These are phyloP conservation scores for Lonchura striata DNA, from an alignment of 2,113 vertebrate species.

Conservation along the genomic window DNA sequence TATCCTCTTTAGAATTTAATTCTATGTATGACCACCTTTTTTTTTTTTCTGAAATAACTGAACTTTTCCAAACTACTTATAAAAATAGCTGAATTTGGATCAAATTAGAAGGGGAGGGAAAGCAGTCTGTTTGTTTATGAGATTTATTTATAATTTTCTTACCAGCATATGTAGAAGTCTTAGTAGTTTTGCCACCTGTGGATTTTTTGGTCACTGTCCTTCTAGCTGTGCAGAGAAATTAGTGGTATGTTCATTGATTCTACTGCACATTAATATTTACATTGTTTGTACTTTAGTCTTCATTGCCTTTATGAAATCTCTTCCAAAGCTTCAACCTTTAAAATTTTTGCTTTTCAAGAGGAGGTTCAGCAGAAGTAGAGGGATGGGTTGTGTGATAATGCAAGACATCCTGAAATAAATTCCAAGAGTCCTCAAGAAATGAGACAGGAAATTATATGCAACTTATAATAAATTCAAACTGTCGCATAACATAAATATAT, in stretches of 20 bases:
- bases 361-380: background rate
- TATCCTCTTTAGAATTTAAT: background rate
- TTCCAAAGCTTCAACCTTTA: slow-evolving; percentile 43
- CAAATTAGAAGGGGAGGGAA: background rate
- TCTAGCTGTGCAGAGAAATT: slow-evolving; percentile 60
- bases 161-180: slow-evolving; percentile 6
- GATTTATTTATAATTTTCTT: slow-evolving; percentile 36
- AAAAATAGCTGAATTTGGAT: background rate
- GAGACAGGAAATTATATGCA: slow-evolving; percentile 72
- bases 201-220: slow-evolving; percentile 59
- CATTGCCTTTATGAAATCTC: slow-evolving; percentile 44
- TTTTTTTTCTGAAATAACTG: background rate
- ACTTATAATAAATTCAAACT: slow-evolving; percentile 73
- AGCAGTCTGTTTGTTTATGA: background rate
- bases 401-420: slow-evolving; percentile 67
- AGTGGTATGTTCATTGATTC: slow-evolving; percentile 40
- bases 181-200: slow-evolving; percentile 65
- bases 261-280: slow-evolving; percentile 63
- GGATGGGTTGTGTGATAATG: slow-evolving; percentile 33
- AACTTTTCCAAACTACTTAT: background rate
- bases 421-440: slow-evolving; percentile 58
- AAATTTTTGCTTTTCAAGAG: slow-evolving; percentile 12
- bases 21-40: background rate
- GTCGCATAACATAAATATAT: slow-evolving; percentile 71
- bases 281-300: slow-evolving; percentile 67